Percentiles rank a stretch among this genome's conserved stretches.
These are phyloP conservation scores for Argya squamiceps DNA, from an alignment of 2,797 vertebrate genomes.

Conservation along the genomic window DNA sequence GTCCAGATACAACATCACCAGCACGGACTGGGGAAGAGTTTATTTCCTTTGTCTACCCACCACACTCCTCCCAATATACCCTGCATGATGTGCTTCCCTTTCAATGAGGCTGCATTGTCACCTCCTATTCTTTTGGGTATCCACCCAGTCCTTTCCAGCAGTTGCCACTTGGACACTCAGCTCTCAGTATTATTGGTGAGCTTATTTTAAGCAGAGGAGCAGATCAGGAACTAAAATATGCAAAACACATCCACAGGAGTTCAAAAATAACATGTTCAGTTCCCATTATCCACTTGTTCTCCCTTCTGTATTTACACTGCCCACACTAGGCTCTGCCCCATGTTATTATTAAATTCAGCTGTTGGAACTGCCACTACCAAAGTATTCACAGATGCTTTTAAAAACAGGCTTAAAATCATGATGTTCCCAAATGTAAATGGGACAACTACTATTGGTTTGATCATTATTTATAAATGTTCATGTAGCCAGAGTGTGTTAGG, in stretches of 20 bases:
- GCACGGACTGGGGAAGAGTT: neutral
- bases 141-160: neutral
- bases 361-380: neutral
- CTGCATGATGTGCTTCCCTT: neutral
- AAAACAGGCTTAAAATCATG: neutral
- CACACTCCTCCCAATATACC: neutral
- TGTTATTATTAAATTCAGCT: neutral
- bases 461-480: neutral
- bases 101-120: neutral
- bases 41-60: neutral
- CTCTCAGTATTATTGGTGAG: neutral
- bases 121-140: neutral
- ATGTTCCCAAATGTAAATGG: neutral
- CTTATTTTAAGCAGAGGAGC: neutral
- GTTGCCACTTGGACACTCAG: neutral
- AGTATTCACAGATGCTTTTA: neutral
- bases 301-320: neutral
- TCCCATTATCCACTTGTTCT: neutral
- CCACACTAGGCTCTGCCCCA: neutral
- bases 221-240: neutral
- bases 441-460: neutral
- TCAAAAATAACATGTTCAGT: neutral
- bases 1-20: neutral
- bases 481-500: neutral
- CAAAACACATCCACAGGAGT: neutral